phyloP scores from a whole-genome alignment of 1,140 invertebrate species.

The Cotesia glomerata region DNA sequence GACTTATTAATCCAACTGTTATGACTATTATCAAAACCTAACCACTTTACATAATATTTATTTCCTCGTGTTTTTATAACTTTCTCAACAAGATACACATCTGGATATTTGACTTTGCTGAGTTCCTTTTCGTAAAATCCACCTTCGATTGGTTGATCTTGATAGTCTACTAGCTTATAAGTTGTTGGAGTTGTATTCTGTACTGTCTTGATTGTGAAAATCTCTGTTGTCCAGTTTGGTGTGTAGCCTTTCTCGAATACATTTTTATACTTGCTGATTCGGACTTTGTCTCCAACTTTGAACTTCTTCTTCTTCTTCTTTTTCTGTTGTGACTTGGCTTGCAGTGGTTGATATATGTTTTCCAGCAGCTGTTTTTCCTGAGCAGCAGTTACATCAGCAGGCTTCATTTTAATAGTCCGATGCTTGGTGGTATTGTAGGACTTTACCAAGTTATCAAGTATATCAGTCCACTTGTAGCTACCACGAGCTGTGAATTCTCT shows the following conservation, averaged over 20 bases:
- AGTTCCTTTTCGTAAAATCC: too few species aligned
- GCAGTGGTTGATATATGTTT: neutral
- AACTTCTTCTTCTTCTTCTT: neutral
- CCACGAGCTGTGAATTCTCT: constrained; percentile 48
- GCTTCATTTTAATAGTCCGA: constrained; percentile 45
- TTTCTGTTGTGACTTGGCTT: too few species aligned
- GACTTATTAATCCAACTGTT: neutral
- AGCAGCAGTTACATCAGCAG: constrained; percentile 37
- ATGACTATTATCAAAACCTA: neutral
- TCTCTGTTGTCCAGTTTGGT: neutral
- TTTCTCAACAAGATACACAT: too few species aligned
- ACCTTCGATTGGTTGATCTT: too few species aligned
- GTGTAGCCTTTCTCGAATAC: too few species aligned
- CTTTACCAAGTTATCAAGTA: neutral
- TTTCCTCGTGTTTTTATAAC: neutral
- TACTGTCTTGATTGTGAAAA: neutral
- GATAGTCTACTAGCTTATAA: neutral
- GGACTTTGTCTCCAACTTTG: neutral
- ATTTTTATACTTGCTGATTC: too few species aligned
- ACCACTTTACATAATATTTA: neutral
- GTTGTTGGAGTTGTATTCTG: neutral
- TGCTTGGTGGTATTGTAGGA: constrained; percentile 47
- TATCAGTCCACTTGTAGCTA: constrained; percentile 46
- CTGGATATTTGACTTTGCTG: too few species aligned
- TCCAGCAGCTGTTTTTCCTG: constrained; percentile 27